These are phyloP conservation scores for Elaphurus davidianus DNA, from an alignment of 2,113 vertebrate genomes.

Conservation along the genomic window DNA sequence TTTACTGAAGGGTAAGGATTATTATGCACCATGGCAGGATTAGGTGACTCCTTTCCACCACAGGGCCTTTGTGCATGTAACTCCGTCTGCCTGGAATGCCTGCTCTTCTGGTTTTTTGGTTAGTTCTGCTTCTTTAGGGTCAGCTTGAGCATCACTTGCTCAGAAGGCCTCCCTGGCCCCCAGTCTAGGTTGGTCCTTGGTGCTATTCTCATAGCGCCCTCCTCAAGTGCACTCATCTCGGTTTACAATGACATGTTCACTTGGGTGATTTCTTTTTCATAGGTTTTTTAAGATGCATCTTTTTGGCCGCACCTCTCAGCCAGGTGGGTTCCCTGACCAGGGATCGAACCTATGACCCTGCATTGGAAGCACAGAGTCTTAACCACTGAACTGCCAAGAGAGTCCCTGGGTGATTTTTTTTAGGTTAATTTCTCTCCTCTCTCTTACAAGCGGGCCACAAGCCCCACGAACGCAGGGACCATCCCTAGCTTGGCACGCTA, in stretches of 20 bases:
- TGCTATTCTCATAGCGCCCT: neutral
- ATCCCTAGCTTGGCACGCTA: neutral
- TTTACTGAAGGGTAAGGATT: slow-evolving; percentile 17
- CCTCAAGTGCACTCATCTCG: neutral
- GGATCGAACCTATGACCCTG: neutral
- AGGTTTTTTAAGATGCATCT: neutral
- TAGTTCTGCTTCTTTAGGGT: neutral
- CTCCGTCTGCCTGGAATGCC: neutral
- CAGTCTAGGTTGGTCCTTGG: neutral
- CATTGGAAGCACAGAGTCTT: neutral
- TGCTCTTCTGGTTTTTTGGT: neutral
- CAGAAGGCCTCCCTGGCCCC: neutral
- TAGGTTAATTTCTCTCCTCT: neutral
- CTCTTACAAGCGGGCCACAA: neutral
- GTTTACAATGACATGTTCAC: neutral
- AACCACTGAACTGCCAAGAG: neutral
- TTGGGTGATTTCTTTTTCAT: neutral
- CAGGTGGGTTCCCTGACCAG: neutral
- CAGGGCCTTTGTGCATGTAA: neutral
- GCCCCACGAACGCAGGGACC: accelerated
- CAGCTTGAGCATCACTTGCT: neutral
- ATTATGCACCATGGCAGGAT: neutral
- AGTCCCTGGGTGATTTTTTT: neutral
- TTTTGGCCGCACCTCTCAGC: neutral
- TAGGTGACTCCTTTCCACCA: neutral